phyloP scores from a whole-genome alignment of 1,140 invertebrate species.

The Patella vulgata region DNA sequence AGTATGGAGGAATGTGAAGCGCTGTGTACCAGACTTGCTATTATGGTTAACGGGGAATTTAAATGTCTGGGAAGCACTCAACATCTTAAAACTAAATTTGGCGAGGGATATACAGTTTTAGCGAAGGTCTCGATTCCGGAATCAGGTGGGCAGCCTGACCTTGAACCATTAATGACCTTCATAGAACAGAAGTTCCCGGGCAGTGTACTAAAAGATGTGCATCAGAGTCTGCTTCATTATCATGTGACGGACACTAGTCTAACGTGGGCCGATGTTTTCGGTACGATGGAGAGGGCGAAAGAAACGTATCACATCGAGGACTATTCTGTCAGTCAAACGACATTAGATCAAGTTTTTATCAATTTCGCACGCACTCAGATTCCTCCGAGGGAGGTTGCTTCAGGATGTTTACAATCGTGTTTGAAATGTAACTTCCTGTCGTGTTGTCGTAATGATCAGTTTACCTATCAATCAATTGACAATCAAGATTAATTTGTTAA shows the following conservation, averaged over 20 bases:
- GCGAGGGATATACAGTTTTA: conserved; percentile 65
- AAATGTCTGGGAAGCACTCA: conserved; percentile 67
- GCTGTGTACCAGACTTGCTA: conserved; percentile 67
- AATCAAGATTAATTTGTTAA: too few relatives aligned
- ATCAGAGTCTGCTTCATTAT: conserved; percentile 74
- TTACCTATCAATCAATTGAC: too few relatives aligned
- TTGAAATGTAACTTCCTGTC: too few relatives aligned
- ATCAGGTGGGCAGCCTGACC: conserved; percentile 30
- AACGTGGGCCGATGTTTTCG: conserved; percentile 74
- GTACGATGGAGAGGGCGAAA: conserved; percentile 70
- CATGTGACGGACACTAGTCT: conserved; percentile 65
- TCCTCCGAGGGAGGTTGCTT: too few relatives aligned
- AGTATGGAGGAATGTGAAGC: conserved; percentile 71
- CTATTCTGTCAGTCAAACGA: conserved; percentile 81
- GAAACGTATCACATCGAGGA: conserved; percentile 74
- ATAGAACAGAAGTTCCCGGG: conserved; percentile 53
- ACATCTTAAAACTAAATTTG: conserved; percentile 68
- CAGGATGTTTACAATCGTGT: too few relatives aligned
- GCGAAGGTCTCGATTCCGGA: conserved; percentile 50
- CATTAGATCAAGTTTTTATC: conserved; percentile 79
- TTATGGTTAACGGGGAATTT: conserved; percentile 70
- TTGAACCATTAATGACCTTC: conserved; percentile 46
- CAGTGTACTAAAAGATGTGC: conserved; percentile 73
- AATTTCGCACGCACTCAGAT: conserved; percentile 69
- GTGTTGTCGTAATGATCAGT: too few relatives aligned